Conservation (phyloP, 1,140 invertebrate genomes). For the Rhynchophorus ferrugineus region DNA sequence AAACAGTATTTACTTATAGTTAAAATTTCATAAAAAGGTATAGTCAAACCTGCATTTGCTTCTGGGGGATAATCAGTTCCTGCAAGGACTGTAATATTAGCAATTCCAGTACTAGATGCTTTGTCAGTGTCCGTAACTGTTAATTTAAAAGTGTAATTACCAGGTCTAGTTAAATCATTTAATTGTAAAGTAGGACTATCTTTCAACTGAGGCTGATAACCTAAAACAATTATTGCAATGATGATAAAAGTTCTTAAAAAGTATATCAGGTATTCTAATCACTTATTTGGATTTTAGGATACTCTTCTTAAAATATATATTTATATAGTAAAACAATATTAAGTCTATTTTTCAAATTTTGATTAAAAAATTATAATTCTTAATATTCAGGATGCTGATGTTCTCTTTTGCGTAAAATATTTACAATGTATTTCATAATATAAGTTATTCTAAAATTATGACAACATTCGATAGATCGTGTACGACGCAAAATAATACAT, state of each 20-base stretch:
- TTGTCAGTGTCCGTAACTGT: conserved; percentile 90
- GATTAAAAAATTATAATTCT: too few species aligned
- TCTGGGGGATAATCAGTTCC: conserved; percentile 90
- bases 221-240: conserved; percentile 48
- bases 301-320: too few species aligned
- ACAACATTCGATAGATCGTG: too few species aligned
- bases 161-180: conserved; percentile 71
- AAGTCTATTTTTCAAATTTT: too few species aligned
- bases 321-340: too few species aligned
- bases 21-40: neutral
- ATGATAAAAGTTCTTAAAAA: conserved; percentile 2
- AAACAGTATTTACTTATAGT: neutral
- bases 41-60: conserved; percentile 66
- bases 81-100: conserved; percentile 85
- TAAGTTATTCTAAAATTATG: too few species aligned
- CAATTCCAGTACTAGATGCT: conserved; percentile 74
- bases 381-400: too few species aligned
- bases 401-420: too few species aligned
- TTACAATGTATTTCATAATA: too few species aligned
- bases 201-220: conserved; percentile 70
- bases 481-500: too few species aligned
- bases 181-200: conserved; percentile 78
- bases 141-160: conserved; percentile 89
- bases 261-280: too few species aligned
- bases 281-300: too few species aligned